Evolutionary conservation across 2,113 vertebrate species (phyloP).

Genomic region (Ctenodactylus gundi): DNA sequence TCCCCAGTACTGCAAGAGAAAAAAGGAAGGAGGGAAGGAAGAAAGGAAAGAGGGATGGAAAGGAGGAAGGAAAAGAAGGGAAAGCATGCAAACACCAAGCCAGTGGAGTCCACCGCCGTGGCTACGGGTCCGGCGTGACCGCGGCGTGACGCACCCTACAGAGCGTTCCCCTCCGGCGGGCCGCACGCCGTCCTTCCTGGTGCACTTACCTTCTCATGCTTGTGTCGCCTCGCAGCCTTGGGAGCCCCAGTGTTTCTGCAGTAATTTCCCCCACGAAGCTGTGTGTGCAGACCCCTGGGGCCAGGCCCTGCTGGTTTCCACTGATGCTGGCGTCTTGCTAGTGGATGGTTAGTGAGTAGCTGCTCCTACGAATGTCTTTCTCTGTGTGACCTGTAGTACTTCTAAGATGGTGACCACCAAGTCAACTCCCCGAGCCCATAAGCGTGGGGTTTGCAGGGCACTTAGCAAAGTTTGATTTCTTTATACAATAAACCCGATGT

Average conservation of each 20-base stretch:
- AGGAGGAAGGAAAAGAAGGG: no score
- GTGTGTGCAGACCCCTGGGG: conserved; percentile 97
- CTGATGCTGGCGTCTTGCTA: conserved; percentile 94
- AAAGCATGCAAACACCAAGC: no score
- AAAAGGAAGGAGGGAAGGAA: background rate
- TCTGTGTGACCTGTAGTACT: conserved; percentile 61
- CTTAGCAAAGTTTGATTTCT: background rate
- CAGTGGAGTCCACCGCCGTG: background rate
- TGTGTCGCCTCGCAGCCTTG: conserved; percentile 90
- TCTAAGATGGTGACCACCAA: background rate
- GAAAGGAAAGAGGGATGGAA: no score
- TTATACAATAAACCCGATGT: background rate
- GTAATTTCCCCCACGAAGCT: conserved; percentile 93
- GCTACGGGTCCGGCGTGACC: background rate
- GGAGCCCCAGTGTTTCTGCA: conserved; percentile 98
- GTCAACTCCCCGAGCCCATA: background rate
- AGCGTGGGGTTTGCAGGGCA: background rate
- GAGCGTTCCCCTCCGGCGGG: conserved; percentile 20
- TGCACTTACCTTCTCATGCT: conserved; percentile 73
- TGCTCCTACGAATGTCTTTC: conserved; percentile 64
- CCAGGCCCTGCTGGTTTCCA: conserved; percentile 94
- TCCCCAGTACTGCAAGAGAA: background rate
- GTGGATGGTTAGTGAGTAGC: conserved; percentile 88
- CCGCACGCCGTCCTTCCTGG: background rate
- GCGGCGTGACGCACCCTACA: background rate